A percentile compares a stretch with the other conserved stretches of the same genome.
These are phyloP conservation scores for Sphaerodactylus townsendi DNA, from an alignment of 2,113 vertebrate genomes.

Conservation along the genomic window DNA sequence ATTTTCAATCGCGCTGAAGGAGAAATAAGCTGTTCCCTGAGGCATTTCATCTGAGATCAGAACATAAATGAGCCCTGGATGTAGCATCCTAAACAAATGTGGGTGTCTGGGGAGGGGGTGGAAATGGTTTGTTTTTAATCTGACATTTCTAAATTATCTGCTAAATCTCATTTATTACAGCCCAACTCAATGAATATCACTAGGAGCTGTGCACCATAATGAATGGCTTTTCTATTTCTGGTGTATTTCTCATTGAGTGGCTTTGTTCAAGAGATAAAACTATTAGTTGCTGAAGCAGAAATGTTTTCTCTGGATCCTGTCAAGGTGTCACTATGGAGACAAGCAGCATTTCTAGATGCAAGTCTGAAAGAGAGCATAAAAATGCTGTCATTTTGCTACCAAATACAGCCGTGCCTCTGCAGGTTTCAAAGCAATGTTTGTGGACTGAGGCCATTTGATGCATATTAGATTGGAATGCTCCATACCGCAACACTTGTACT, in stretches of 20 bases:
- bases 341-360: conserved; percentile 28
- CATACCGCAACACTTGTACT: background rate
- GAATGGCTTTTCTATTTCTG: conserved; percentile 53
- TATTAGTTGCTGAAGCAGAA: conserved; percentile 55
- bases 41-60: conserved; percentile 31
- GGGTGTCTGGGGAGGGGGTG: too few species aligned
- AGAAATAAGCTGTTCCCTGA: conserved; percentile 14
- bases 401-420: background rate
- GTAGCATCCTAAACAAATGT: conserved; percentile 22
- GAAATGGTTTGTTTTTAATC: conserved; percentile 5
- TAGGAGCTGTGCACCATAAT: conserved; percentile 35
- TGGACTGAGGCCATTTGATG: background rate
- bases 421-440: conserved; percentile 2
- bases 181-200: conserved; percentile 33
- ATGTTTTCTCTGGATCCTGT: conserved; percentile 56
- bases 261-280: conserved; percentile 61
- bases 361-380: background rate
- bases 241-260: conserved; percentile 52
- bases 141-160: conserved; percentile 38
- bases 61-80: conserved; percentile 32
- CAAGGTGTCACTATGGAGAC: conserved; percentile 58
- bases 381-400: background rate
- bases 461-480: background rate
- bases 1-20: too few species aligned
- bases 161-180: conserved; percentile 42